Percentiles rank a stretch among this genome's conserved stretches.
Evolutionary conservation across 2,113 vertebrate genomes (phyloP).

Genomic region (Aphyosemion australe): DNA sequence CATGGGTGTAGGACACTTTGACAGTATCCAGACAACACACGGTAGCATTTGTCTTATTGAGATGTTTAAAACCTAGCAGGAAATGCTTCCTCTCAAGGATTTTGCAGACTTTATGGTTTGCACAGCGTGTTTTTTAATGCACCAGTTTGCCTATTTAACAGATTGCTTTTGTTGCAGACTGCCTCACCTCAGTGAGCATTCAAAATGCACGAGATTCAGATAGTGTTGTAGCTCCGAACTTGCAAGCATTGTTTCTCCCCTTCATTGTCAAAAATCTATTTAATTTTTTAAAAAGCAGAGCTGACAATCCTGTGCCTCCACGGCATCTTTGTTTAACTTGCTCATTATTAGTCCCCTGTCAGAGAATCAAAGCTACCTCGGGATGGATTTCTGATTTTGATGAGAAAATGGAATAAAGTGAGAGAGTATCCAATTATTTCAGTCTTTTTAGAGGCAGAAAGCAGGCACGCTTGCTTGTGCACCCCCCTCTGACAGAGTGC

Average conservation of each 20-base stretch:
- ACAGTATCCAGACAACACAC: not conserved
- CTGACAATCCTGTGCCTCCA: not conserved
- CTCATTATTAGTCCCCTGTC: conserved; percentile 38
- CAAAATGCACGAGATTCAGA: not conserved
- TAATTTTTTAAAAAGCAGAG: conserved; percentile 14
- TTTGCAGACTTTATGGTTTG: conserved; percentile 30
- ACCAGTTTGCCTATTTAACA: conserved; percentile 62
- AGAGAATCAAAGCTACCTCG: not conserved
- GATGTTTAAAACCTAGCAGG: conserved; percentile 6
- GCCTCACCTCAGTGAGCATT: conserved; percentile 1
- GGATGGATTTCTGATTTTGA: conserved; percentile 7
- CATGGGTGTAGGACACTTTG: not conserved
- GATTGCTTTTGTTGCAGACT: conserved; percentile 58
- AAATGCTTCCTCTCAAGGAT: conserved; percentile 23
- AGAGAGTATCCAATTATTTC: conserved; percentile 34
- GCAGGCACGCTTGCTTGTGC: conserved; percentile 3
- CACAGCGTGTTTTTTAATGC: not conserved
- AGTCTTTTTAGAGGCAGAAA: conserved; percentile 17
- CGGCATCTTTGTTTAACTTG: conserved; percentile 3
- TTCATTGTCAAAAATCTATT: conserved; percentile 2
- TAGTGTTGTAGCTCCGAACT: too few species aligned
- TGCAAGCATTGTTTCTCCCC: not conserved
- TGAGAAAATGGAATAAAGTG: not conserved
- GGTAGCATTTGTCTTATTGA: not conserved
- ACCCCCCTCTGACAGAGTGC: conserved; percentile 24